These are phyloP conservation scores for Antrozous pallidus DNA, from an alignment of 2,797 vertebrate genomes.

Conservation along the genomic window DNA sequence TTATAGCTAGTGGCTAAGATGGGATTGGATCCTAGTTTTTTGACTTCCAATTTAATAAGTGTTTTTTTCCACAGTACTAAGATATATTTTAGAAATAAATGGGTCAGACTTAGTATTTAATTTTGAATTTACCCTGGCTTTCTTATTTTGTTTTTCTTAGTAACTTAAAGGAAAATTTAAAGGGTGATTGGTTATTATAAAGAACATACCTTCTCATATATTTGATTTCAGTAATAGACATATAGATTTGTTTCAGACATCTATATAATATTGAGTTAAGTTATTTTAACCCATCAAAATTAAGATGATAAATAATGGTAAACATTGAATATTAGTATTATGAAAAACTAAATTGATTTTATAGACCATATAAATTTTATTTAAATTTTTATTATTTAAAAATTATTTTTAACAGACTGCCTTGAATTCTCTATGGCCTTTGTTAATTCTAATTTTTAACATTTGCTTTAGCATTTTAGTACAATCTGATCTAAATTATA, in stretches of 20 bases:
- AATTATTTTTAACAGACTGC: background rate
- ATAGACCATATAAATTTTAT: background rate
- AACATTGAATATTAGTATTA: background rate
- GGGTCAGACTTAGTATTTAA: conserved; percentile 17
- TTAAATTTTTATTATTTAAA: conserved; percentile 40
- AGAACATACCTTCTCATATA: background rate
- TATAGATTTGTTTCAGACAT: conserved; percentile 6
- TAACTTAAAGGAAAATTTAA: conserved; percentile 4
- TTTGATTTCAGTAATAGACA: conserved; percentile 4
- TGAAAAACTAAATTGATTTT: conserved; percentile 23
- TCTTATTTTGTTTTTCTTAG: conserved; percentile 17
- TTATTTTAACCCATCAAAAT: conserved; percentile 22
- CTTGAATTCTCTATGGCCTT: background rate
- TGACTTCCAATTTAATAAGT: background rate
- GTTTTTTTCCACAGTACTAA: background rate
- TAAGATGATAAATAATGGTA: conserved; percentile 12
- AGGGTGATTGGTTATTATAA: conserved; percentile 20
- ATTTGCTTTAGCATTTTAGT: conserved; percentile 18
- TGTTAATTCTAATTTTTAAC: conserved; percentile 41
- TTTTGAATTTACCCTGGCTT: background rate
- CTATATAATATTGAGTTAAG: background rate
- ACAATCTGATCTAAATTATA: conserved; percentile 21
- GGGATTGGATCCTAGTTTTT: background rate
- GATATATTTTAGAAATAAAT: conserved; percentile 4
- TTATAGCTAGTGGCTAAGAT: conserved; percentile 5